A percentile compares a stretch with the other conserved stretches of the same genome.
phyloP scores from a whole-genome alignment of 2,797 vertebrate species.

The Microcaecilia unicolor region DNA sequence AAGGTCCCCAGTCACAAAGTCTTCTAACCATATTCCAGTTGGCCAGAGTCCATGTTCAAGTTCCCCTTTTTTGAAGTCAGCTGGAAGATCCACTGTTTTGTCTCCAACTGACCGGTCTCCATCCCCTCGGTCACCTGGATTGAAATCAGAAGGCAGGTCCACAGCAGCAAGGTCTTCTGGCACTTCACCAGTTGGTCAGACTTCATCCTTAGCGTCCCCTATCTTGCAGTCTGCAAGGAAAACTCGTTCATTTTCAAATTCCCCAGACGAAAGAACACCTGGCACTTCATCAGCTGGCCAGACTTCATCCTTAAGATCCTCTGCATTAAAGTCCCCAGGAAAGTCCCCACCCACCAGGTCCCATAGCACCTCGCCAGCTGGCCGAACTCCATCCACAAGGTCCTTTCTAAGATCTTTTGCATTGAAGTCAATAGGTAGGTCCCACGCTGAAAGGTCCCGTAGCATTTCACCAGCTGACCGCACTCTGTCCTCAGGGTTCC shows the following conservation, averaged over 20 bases:
- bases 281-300: not conserved
- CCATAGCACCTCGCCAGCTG: no score
- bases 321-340: no score
- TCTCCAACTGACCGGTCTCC: no score
- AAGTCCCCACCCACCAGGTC: no score
- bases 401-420: no score
- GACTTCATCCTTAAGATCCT: not conserved
- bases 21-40: not conserved
- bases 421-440: not conserved
- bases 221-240: not conserved
- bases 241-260: not conserved
- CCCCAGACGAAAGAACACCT: not conserved
- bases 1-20: not conserved
- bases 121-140: no score
- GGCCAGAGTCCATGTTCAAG: not conserved
- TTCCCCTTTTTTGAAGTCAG: no score
- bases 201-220: not conserved
- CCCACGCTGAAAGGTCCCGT: not conserved
- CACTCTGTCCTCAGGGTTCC: no score
- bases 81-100: no score
- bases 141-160: no score
- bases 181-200: not conserved
- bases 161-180: not conserved
- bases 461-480: constrained; percentile 11
- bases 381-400: not conserved